Base-by-base conservation (phyloP, 2,888 invertebrate genomes). In the Nomada ferruginata region DNA sequence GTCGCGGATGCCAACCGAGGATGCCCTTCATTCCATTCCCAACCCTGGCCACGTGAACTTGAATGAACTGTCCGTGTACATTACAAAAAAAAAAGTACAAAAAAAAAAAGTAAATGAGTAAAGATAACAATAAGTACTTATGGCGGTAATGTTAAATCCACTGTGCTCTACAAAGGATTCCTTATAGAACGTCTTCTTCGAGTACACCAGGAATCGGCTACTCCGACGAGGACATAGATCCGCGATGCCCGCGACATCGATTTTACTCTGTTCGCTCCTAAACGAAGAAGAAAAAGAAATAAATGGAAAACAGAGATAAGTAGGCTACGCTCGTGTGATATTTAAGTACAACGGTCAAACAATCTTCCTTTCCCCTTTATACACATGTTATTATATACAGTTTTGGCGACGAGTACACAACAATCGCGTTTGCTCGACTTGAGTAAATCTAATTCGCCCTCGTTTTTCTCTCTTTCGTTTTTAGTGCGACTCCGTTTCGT, bases 291-390 rank as follows among this genome's bases (percentile, higher is more conserved):
- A 18, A 0, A 42, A 13, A 18, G 23, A 18, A 47, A 61, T 57
- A 66, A 76, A 36, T 36, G 36, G 36, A 36, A 36, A 60, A 44
- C 11, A 29, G 65, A 36, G 66, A 61, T 47, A 50, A 57, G 64
- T 36, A 36, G 71, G 36, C 65, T 77, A 66, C 29, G 72, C 69
- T 72, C 59, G 63, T 79, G 47, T 70, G 79, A 72, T 76, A 64
- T 66, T 83, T 91, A 92, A 92, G 91, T 92, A 92, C 92, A 90
- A 90, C 78, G 87, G 89, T 90, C 89, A 85, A 85, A 75, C 82
- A 80, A 87, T 80, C 78, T 85, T 82, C 53, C 63, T 36, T 72
- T n/a, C 13, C 20, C 2, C n/a, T 76, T 52, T 44, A 57, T 69
- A 65, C 86, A 81, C 86, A 82, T 82, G 83, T 80, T 29, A 20